phyloP scores from a whole-genome alignment of 2,113 vertebrate species.

The Calcarius ornatus region DNA sequence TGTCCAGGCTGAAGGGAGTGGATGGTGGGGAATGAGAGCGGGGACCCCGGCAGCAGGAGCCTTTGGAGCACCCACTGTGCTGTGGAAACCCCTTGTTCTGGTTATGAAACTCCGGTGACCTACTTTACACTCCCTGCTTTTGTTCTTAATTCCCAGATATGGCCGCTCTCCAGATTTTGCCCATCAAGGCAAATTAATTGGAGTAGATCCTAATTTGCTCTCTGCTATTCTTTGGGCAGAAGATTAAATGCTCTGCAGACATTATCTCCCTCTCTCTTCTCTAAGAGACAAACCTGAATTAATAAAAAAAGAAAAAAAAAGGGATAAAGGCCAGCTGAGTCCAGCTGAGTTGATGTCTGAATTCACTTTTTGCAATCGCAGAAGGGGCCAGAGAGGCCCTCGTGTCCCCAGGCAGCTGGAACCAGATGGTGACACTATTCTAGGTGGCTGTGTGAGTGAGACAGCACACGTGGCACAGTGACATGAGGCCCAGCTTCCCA shows the following conservation, averaged over 20 bases:
- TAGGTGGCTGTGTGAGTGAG: neutral
- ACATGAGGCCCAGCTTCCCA: neutral
- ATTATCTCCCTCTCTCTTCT: conserved; percentile 62
- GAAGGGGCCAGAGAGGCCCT: neutral
- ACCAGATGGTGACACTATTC: conserved; percentile 18
- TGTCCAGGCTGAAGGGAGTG: accelerated
- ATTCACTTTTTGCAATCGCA: neutral
- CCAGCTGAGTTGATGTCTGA: neutral
- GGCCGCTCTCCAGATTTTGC: conserved; percentile 67
- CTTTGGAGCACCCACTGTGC: accelerated
- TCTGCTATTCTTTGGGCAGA: conserved; percentile 68
- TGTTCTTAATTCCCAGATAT: conserved; percentile 72
- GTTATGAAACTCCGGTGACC: conserved; percentile 70
- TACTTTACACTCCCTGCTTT: conserved; percentile 71
- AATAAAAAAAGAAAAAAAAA: neutral
- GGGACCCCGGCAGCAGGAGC: accelerated
- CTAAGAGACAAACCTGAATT: conserved; percentile 26
- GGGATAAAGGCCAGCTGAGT: conserved; percentile 11
- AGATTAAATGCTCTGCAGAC: conserved; percentile 75
- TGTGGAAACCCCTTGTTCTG: neutral
- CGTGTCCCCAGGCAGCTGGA: neutral
- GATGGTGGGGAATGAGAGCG: accelerated
- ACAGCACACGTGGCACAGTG: neutral
- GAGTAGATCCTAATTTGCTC: conserved; percentile 74
- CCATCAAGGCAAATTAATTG: conserved; percentile 66